A percentile compares a stretch with the other conserved stretches of the same genome.
Evolutionary conservation across 2,113 vertebrate species (phyloP).

Genomic region (Clarias macrocephalus): DNA sequence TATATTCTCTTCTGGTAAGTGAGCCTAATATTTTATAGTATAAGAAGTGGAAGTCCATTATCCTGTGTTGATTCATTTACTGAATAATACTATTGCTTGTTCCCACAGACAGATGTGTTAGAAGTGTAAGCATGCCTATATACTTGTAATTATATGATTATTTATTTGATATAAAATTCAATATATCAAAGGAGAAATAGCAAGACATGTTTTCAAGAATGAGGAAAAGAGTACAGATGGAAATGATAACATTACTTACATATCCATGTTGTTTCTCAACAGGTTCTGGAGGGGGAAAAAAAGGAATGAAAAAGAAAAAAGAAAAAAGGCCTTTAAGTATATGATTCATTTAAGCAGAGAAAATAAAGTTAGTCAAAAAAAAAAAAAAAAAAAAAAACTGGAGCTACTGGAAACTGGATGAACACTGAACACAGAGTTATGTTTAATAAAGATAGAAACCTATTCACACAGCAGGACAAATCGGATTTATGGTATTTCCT

Average conservation of each 20-base stretch:
- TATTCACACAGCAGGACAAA: neutral
- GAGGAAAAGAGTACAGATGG: neutral
- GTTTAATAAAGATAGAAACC: neutral
- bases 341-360: neutral
- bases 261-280: conserved; percentile 60
- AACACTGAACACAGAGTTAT: neutral
- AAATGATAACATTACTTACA: conserved; percentile 61
- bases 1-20: conserved; percentile 34
- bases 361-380: neutral
- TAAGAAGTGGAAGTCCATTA: too few relatives aligned
- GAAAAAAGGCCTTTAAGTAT: neutral
- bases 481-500: neutral
- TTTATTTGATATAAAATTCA: neutral
- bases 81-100: neutral
- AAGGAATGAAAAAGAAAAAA: conserved; percentile 17
- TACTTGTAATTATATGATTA: neutral
- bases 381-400: neutral
- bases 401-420: neutral
- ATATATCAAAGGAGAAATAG: conserved; percentile 58
- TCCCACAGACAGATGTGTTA: too few relatives aligned
- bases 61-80: neutral
- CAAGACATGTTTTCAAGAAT: conserved; percentile 16
- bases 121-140: neutral
- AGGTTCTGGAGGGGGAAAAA: conserved; percentile 57
- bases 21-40: neutral